Percentiles rank a stretch among this genome's conserved stretches.
Conservation (phyloP, 2,113 vertebrate genomes). For the crab-eating macaque (Macaca fascicularis) region T2T-MFA8v1.1 NC_088380.1:57153501-57154000, state of each 20-base stretch:
- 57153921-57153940: slow-evolving; percentile 10
- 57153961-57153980: slow-evolving; percentile 5
- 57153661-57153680: slow-evolving; percentile 62
- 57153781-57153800: slow-evolving; percentile 74
- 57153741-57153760: slow-evolving; percentile 72
- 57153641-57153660: background rate
- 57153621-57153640: background rate
- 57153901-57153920: background rate
- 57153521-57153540: background rate
- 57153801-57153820: slow-evolving; percentile 63
- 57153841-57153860: slow-evolving; percentile 64
- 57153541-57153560: background rate
- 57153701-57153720: slow-evolving; percentile 68
- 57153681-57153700: slow-evolving; percentile 64
- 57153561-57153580: background rate
- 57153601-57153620: slow-evolving; percentile 32
- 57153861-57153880: slow-evolving; percentile 62
- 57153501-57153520: background rate
- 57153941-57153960: slow-evolving; percentile 17
- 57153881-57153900: slow-evolving; percentile 44
- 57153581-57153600: slow-evolving; percentile 6
- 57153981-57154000: background rate
- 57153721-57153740: slow-evolving; percentile 76
- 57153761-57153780: slow-evolving; percentile 69
- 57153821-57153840: slow-evolving; percentile 63